Evolutionary conservation across 35 echinoderm and acorn worm genomes (phyloP).

Genomic region (Acanthaster planci): DNA sequence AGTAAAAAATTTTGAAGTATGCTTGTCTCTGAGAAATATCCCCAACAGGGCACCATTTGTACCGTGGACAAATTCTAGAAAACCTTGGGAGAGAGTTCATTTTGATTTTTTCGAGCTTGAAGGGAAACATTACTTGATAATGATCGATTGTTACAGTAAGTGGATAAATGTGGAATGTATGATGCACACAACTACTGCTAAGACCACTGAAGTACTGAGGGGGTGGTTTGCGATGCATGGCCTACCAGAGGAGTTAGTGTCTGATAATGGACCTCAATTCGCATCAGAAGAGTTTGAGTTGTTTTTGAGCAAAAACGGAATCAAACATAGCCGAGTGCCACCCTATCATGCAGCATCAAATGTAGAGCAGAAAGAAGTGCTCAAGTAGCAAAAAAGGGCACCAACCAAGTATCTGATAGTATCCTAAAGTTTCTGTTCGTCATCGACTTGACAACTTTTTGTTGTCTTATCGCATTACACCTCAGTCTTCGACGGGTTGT

Average conservation of each 20-base stretch:
- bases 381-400: conserved; percentile 31
- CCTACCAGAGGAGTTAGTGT: conserved; percentile 58
- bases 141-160: conserved; percentile 60
- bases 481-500: too few species aligned
- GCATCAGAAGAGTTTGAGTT: conserved; percentile 43
- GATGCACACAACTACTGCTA: conserved; percentile 37
- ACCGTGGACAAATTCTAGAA: conserved; percentile 40
- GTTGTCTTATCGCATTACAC: conserved; percentile 26
- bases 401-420: conserved; percentile 11
- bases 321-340: conserved; percentile 38
- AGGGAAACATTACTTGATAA: conserved; percentile 37
- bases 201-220: conserved; percentile 50
- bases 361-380: conserved; percentile 34
- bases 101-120: conserved; percentile 56
- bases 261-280: too few species aligned
- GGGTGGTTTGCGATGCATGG: conserved; percentile 59
- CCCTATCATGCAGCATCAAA: conserved; percentile 66
- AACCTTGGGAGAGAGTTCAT: conserved; percentile 52
- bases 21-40: too few species aligned
- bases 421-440: too few species aligned
- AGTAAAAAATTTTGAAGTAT: conserved; percentile 39
- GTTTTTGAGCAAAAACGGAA: conserved; percentile 50
- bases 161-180: conserved; percentile 51
- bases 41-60: conserved; percentile 49
- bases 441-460: conserved; percentile 39